These are phyloP conservation scores for Nysson spinosus DNA, from an alignment of 2,888 invertebrate genomes.

Conservation along the genomic window DNA sequence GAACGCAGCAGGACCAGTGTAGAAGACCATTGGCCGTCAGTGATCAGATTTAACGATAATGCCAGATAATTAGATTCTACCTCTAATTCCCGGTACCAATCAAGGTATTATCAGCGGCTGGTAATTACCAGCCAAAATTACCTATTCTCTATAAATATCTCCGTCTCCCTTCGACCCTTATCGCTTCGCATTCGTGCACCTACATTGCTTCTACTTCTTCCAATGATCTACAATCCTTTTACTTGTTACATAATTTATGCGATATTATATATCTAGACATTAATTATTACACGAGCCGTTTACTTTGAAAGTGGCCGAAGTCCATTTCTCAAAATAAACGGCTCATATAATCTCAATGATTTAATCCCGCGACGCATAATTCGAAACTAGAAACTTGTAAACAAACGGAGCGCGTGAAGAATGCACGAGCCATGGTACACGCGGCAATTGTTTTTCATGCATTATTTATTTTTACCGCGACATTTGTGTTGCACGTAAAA, in stretches of 20 bases:
- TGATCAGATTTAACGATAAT: conserved; percentile 72
- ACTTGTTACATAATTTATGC: background rate
- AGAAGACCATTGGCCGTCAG: conserved; percentile 66
- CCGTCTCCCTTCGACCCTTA: conserved; percentile 38
- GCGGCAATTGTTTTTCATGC: conserved; percentile 41
- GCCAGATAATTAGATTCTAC: conserved; percentile 70
- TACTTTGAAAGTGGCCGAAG: too few relatives aligned
- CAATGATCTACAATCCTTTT: background rate
- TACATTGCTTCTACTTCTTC: too few relatives aligned
- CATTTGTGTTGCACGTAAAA: background rate
- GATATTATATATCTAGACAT: too few relatives aligned
- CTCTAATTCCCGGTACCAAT: conserved; percentile 72
- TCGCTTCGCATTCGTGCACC: too few relatives aligned
- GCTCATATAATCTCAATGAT: too few relatives aligned
- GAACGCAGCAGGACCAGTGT: conserved; percentile 31
- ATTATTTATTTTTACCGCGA: conserved; percentile 33
- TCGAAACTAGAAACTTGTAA: conserved; percentile 10
- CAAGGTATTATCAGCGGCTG: conserved; percentile 66
- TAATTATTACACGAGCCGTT: too few relatives aligned
- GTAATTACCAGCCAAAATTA: conserved; percentile 71
- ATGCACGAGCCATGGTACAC: conserved; percentile 13
- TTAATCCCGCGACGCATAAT: too few relatives aligned
- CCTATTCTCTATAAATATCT: conserved; percentile 64
- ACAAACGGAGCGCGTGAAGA: conserved; percentile 16
- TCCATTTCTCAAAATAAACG: too few relatives aligned